Percentiles rank a stretch among this genome's conserved stretches.
phyloP scores from a whole-genome alignment of 2,797 vertebrate species.

The Alosa sapidissima region DNA sequence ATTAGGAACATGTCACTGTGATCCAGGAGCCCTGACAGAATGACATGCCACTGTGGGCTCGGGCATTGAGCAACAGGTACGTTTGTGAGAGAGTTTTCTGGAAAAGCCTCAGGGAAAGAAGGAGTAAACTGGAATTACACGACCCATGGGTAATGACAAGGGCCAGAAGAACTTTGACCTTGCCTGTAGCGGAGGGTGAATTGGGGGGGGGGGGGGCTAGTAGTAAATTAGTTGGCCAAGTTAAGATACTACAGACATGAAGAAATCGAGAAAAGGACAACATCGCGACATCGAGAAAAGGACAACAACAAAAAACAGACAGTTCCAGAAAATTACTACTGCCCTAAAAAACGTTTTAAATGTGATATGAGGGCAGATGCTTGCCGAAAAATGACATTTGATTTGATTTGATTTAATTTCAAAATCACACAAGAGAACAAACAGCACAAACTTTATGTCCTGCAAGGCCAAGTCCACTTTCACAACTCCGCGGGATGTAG shows the following conservation, averaged over 20 bases:
- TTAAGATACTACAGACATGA: neutral
- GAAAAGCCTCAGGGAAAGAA: neutral
- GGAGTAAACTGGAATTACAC: neutral
- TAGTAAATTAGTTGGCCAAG: neutral
- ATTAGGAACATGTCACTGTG: neutral
- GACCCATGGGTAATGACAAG: neutral
- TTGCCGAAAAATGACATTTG: too few species aligned
- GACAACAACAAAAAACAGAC: neutral
- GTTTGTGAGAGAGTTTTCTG: neutral
- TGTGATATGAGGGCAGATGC: neutral
- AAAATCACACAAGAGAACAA: slow-evolving; percentile 21
- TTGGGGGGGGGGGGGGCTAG: neutral
- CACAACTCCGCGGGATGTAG: slow-evolving; percentile 27
- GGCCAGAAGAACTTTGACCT: neutral
- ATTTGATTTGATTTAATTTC: neutral
- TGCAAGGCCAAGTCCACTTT: slow-evolving; percentile 42
- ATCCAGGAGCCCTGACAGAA: neutral
- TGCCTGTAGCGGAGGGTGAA: neutral
- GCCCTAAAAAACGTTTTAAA: neutral
- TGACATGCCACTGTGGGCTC: neutral
- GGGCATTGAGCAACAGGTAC: neutral
- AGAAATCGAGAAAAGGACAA: neutral
- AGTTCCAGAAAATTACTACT: too few species aligned
- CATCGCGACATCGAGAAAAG: neutral
- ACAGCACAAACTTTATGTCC: slow-evolving; percentile 36